These are phyloP conservation scores for Alectura lathami DNA, from an alignment of 2,113 vertebrate genomes.

Conservation along the genomic window DNA sequence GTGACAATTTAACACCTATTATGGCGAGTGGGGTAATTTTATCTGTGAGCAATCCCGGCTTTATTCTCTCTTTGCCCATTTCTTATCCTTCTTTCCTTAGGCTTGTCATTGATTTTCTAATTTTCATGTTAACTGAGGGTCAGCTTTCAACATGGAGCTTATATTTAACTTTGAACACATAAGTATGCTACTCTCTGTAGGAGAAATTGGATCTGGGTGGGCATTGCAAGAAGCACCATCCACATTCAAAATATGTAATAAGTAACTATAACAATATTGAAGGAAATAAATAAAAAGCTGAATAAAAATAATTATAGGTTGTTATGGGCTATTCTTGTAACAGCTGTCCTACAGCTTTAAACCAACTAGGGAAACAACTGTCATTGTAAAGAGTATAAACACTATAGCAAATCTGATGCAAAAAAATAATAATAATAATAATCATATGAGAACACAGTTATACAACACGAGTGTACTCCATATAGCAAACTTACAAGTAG, in stretches of 20 bases:
- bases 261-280: background rate
- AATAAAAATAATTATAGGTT: background rate
- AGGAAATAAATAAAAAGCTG: background rate
- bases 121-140: background rate
- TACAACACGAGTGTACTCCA: background rate
- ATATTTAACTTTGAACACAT: background rate
- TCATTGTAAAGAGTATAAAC: background rate
- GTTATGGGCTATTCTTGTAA: background rate
- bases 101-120: background rate
- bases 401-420: background rate
- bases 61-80: background rate
- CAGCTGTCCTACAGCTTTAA: background rate
- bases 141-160: background rate
- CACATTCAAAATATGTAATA: background rate
- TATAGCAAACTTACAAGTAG: background rate
- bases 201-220: background rate
- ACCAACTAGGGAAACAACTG: background rate
- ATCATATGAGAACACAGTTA: background rate
- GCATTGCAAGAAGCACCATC: background rate
- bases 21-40: background rate
- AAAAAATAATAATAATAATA: background rate
- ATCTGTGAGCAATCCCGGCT: background rate
- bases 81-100: background rate
- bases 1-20: background rate
- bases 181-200: background rate